Conservation (phyloP, 1,140 invertebrate genomes). For the Berghia stephanieae region DNA sequence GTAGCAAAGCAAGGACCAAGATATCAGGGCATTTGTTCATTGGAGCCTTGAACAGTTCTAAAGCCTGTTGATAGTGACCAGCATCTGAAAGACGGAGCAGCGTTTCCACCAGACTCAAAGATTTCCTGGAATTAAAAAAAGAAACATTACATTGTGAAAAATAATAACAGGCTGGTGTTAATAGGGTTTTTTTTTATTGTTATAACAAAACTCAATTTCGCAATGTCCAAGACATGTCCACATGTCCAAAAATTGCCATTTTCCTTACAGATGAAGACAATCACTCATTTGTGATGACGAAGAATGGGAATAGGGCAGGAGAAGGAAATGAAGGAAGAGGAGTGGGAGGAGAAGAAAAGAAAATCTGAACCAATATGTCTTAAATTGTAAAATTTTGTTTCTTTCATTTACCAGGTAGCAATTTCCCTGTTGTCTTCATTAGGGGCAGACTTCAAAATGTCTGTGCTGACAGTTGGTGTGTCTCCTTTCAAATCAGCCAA, state of each 20-base stretch:
- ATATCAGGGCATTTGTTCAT: slow-evolving; percentile 94
- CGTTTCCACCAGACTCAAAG: slow-evolving; percentile 88
- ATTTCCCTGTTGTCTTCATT: slow-evolving; percentile 93
- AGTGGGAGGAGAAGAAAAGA: neutral
- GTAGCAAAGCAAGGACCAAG: slow-evolving; percentile 84
- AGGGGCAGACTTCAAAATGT: slow-evolving; percentile 89
- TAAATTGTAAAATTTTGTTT: neutral
- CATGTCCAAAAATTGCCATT: too few species aligned
- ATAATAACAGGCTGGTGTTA: too few species aligned
- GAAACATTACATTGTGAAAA: neutral
- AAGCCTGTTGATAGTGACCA: slow-evolving; percentile 78
- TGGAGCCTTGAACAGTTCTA: slow-evolving; percentile 92
- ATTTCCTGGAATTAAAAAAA: slow-evolving; percentile 69
- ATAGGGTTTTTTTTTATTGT: too few species aligned
- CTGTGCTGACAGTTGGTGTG: slow-evolving; percentile 80
- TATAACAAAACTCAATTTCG: too few species aligned
- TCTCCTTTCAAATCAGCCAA: slow-evolving; percentile 88
- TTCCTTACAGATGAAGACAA: too few species aligned
- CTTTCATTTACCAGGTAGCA: slow-evolving; percentile 82
- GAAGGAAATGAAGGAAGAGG: neutral
- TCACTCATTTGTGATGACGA: too few species aligned
- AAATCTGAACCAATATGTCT: neutral
- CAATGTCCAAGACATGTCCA: too few species aligned
- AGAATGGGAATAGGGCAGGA: neutral
- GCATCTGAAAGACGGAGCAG: slow-evolving; percentile 86